A percentile compares a stretch with the other conserved stretches of the same genome.
These are phyloP conservation scores for Diplogasteroides magnus DNA, from an alignment of 1,140 invertebrate genomes.

Conservation along the genomic window DNA sequence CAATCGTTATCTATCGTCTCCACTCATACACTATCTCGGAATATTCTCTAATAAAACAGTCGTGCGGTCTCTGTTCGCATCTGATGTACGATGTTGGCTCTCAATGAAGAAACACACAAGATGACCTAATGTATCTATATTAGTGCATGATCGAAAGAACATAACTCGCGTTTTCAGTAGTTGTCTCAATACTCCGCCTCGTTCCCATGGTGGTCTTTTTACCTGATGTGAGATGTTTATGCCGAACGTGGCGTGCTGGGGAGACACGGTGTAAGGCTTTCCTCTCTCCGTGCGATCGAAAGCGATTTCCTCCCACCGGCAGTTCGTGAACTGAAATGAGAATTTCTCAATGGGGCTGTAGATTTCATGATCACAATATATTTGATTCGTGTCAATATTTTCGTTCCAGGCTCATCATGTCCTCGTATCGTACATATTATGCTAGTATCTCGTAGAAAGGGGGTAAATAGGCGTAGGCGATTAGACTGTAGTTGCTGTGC, in stretches of 20 bases:
- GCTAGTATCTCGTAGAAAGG: too few relatives aligned
- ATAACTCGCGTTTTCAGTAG: background rate
- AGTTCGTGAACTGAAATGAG: slow-evolving; percentile 45
- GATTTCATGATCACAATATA: too few relatives aligned
- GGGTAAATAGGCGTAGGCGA: too few relatives aligned
- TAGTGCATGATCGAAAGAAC: slow-evolving; percentile 4
- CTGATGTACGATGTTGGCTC: background rate
- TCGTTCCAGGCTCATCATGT: too few relatives aligned
- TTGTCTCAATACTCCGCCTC: background rate
- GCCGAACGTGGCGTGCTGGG: slow-evolving; percentile 38
- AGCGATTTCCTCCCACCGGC: slow-evolving; percentile 41
- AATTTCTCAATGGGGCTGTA: too few relatives aligned
- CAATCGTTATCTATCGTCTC: too few relatives aligned
- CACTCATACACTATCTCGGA: too few relatives aligned
- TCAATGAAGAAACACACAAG: background rate
- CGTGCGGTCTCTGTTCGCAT: too few relatives aligned
- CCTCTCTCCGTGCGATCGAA: slow-evolving; percentile 48
- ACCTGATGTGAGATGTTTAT: slow-evolving; percentile 53
- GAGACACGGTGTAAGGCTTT: slow-evolving; percentile 46
- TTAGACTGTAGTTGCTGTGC: too few relatives aligned
- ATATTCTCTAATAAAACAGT: too few relatives aligned
- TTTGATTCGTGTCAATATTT: background rate
- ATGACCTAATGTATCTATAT: background rate
- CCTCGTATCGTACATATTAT: too few relatives aligned
- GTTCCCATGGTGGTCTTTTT: background rate